Evolutionary conservation across 1,140 invertebrate species (phyloP).

Genomic region (Olivierus martensii): DNA sequence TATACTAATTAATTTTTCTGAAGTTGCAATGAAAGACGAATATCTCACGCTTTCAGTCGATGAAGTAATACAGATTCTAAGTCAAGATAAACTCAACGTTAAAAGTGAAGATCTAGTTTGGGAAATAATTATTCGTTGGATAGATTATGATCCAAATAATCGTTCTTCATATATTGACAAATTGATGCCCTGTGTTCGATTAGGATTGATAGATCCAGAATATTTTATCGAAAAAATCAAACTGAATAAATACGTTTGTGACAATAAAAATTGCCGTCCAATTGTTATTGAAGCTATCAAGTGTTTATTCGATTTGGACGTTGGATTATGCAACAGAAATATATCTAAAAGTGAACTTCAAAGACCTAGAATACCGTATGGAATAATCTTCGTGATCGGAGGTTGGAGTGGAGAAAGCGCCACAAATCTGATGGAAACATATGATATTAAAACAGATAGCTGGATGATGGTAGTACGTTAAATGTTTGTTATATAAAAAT

Average conservation of each 20-base stretch:
- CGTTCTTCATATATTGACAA: conserved; percentile 38
- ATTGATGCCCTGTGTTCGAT: conserved; percentile 46
- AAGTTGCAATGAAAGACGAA: conserved; percentile 22
- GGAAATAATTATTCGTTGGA: conserved; percentile 47
- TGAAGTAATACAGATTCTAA: conserved; percentile 40
- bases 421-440: conserved; percentile 61
- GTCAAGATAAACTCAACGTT: conserved; percentile 53
- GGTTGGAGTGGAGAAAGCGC: conserved; percentile 66
- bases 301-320: conserved; percentile 29
- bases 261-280: conserved; percentile 25
- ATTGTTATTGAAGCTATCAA: conserved; percentile 29
- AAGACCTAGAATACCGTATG: conserved; percentile 48
- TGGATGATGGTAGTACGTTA: conserved; percentile 22
- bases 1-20: not conserved
- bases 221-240: conserved; percentile 45
- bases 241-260: conserved; percentile 23
- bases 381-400: conserved; percentile 54
- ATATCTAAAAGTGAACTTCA: conserved; percentile 25
- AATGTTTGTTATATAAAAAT: no score
- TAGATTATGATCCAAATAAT: conserved; percentile 36
- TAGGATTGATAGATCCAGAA: conserved; percentile 47
- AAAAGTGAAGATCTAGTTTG: conserved; percentile 49
- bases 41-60: conserved; percentile 37
- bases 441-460: conserved; percentile 41
- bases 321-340: conserved; percentile 6